Evolutionary conservation across 2,888 invertebrate genomes (phyloP).

Genomic region (Eupeodes latifasciatus): DNA sequence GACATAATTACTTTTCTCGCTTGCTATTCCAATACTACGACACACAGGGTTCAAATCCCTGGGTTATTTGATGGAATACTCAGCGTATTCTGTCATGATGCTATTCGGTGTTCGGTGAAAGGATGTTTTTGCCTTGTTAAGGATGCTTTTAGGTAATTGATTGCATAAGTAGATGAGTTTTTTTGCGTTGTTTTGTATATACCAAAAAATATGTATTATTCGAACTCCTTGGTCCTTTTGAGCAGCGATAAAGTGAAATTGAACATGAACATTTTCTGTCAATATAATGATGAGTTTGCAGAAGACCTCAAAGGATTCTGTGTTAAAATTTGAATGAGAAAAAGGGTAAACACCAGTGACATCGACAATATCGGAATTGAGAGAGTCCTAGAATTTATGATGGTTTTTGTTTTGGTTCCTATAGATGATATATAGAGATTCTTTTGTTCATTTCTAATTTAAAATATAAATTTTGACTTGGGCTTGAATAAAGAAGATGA

Average conservation of each 20-base stretch:
- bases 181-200: not conserved
- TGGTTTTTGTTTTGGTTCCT: not conserved
- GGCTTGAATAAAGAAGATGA: not conserved
- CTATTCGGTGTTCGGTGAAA: conserved; percentile 29
- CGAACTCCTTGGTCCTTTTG: conserved; percentile 6
- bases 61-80: conserved; percentile 48
- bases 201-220: conserved; percentile 11
- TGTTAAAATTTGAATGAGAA: conserved; percentile 14
- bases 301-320: conserved; percentile 41
- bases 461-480: not conserved
- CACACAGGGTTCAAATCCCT: conserved; percentile 56
- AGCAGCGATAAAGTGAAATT: conserved; percentile 47
- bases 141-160: conserved; percentile 72
- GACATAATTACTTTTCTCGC: conserved; percentile 72
- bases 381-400: not conserved
- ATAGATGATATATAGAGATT: not conserved
- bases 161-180: conserved; percentile 68
- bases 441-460: conserved; percentile 13
- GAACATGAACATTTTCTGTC: conserved; percentile 48
- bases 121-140: conserved; percentile 39
- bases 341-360: not conserved
- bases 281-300: conserved; percentile 35
- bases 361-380: not conserved
- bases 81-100: not conserved
- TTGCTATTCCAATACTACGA: conserved; percentile 15